Evolutionary conservation across 1,140 invertebrate genomes (phyloP).

Genomic region (Bicyclus anynana): DNA sequence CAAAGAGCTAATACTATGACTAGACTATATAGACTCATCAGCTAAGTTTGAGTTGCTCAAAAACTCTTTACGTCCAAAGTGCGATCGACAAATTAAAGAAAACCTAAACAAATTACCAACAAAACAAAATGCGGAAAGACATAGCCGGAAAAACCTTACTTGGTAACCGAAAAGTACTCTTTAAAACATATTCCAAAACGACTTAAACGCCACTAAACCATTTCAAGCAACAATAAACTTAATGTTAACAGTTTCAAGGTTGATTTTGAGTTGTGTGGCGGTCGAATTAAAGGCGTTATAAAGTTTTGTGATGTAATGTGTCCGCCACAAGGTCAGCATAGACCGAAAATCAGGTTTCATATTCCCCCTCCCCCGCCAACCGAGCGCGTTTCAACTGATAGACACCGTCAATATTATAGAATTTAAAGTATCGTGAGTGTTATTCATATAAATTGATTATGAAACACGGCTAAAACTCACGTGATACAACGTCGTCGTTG

Average conservation of each 20-base stretch:
- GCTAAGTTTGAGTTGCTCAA: too few species aligned
- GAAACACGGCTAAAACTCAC: too few species aligned
- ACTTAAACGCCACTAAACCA: background rate
- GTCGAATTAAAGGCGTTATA: conserved; percentile 60
- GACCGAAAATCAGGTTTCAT: conserved; percentile 74
- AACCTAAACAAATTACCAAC: conserved; percentile 35
- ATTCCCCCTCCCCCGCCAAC: conserved; percentile 32
- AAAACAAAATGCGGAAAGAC: conserved; percentile 63
- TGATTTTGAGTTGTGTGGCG: conserved; percentile 9
- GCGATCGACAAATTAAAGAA: conserved; percentile 27
- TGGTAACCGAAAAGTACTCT: conserved; percentile 31
- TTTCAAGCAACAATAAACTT: conserved; percentile 21
- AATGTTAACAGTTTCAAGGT: conserved; percentile 17
- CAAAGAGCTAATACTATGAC: too few species aligned
- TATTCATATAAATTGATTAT: too few species aligned
- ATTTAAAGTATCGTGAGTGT: too few species aligned
- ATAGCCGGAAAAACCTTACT: conserved; percentile 65
- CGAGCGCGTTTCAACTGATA: too few species aligned
- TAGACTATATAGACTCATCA: too few species aligned
- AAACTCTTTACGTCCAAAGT: background rate
- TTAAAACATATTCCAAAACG: conserved; percentile 15
- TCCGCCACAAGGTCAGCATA: conserved; percentile 72
- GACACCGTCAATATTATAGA: conserved; percentile 47
- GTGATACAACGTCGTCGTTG: too few species aligned
- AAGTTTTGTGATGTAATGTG: conserved; percentile 67